These are phyloP conservation scores for Phacellophora camtschatica DNA, from an alignment of 30 jellyfish, hydroid and myxozoan genomes.

Conservation along the genomic window DNA sequence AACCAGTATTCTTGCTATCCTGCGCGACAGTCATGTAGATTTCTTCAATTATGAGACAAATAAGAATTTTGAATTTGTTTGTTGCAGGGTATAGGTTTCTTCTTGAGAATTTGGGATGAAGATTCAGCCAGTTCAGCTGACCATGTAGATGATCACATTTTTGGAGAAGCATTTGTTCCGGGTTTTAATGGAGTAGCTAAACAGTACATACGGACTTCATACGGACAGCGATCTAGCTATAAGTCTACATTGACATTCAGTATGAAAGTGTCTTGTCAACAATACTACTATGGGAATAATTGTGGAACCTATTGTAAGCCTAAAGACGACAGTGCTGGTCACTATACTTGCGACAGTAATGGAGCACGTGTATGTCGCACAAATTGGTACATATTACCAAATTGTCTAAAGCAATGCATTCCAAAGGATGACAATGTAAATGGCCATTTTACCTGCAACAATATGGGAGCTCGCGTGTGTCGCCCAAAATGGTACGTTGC, in stretches of 20 bases:
- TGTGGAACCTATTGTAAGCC: conserved; percentile 37
- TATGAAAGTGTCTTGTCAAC: background rate
- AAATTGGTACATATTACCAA: too few species aligned
- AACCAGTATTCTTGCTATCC: too few species aligned
- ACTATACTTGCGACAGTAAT: conserved; percentile 20
- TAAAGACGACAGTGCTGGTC: conserved; percentile 21
- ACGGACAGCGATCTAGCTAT: background rate
- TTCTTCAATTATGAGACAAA: too few species aligned
- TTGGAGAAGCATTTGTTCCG: conserved; percentile 9
- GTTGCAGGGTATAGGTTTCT: conserved; percentile 26
- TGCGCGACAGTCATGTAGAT: too few species aligned
- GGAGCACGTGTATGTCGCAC: conserved; percentile 22
- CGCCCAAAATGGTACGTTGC: background rate
- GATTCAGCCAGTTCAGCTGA: background rate
- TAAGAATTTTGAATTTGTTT: too few species aligned
- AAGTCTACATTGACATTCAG: conserved; percentile 16
- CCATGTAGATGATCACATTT: conserved; percentile 9
- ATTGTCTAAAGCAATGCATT: too few species aligned
- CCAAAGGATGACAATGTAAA: too few species aligned
- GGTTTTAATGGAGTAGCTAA: background rate
- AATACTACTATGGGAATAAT: conserved; percentile 26
- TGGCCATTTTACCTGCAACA: background rate
- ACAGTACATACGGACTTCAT: background rate
- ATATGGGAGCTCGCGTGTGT: background rate
- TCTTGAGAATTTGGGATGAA: conserved; percentile 25